phyloP scores from a whole-genome alignment of 2,888 invertebrate species.

The Drosophila multiciliata region DNA sequence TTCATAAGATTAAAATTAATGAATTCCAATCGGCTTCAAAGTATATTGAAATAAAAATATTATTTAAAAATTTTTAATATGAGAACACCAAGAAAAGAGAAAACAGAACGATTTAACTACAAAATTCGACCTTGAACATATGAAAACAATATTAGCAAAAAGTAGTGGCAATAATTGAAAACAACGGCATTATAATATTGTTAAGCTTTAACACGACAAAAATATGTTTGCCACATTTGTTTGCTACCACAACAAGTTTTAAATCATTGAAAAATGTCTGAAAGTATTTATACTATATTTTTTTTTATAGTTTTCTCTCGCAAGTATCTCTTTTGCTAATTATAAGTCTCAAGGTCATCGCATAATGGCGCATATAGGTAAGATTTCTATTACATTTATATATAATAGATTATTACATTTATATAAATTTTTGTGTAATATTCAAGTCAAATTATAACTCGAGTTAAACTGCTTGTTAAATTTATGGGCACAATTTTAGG shows the following conservation, averaged over 20 bases:
- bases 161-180: not conserved
- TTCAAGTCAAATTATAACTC: not conserved
- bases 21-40: not conserved
- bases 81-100: not conserved
- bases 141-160: not conserved
- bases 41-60: not conserved
- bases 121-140: not conserved
- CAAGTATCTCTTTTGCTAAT: slow-evolving; percentile 13
- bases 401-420: not conserved
- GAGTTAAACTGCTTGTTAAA: not conserved
- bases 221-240: not conserved
- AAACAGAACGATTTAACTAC: not conserved
- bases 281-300: not conserved
- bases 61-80: not conserved
- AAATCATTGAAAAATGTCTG: not conserved
- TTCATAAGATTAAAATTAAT: not conserved
- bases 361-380: slow-evolving; percentile 26
- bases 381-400: not conserved
- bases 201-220: not conserved
- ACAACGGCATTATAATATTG: not conserved
- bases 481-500: slow-evolving; percentile 11
- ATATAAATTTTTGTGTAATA: not conserved
- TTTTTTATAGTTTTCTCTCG: slow-evolving; percentile 1
- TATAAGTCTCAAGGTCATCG: slow-evolving; percentile 30
- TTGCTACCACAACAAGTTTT: not conserved